Conservation (phyloP, 2,888 invertebrate genomes). For the Xiphydria camelus region DNA sequence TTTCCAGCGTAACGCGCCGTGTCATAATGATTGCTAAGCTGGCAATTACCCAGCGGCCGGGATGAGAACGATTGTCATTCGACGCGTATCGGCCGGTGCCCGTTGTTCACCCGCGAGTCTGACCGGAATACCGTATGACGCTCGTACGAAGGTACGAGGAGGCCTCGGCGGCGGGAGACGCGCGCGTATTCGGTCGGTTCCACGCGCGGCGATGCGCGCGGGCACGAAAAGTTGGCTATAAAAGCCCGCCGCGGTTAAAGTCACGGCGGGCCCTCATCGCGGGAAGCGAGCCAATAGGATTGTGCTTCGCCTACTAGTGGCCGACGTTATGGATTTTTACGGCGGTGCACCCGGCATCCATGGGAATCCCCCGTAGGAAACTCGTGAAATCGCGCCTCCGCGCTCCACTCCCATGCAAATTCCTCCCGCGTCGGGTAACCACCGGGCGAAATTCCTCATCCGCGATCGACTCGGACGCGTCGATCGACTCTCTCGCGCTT, state of each 20-base stretch:
- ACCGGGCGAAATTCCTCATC: slow-evolving; percentile 24
- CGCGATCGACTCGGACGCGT: neutral
- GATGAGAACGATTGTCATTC: slow-evolving; percentile 49
- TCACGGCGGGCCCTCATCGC: slow-evolving; percentile 16
- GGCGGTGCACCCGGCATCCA: slow-evolving; percentile 32
- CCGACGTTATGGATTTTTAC: slow-evolving; percentile 40
- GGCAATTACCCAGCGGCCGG: slow-evolving; percentile 54
- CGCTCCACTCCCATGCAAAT: slow-evolving; percentile 25
- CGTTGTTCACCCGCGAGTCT: slow-evolving; percentile 52
- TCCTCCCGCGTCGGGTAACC: slow-evolving; percentile 24
- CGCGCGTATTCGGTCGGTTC: neutral
- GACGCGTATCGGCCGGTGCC: slow-evolving; percentile 46
- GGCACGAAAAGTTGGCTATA: slow-evolving; percentile 35
- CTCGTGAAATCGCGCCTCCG: slow-evolving; percentile 34
- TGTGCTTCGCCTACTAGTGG: slow-evolving; percentile 46
- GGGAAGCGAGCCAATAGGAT: slow-evolving; percentile 34
- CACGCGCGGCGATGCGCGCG: slow-evolving; percentile 16
- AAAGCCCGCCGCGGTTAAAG: neutral
- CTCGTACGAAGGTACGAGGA: slow-evolving; percentile 48
- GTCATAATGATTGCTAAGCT: slow-evolving; percentile 50
- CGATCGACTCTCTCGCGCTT: slow-evolving; percentile 1
- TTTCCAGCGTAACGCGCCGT: no score
- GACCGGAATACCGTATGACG: slow-evolving; percentile 54
- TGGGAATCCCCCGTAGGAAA: slow-evolving; percentile 36
- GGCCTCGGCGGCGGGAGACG: slow-evolving; percentile 2